Percentiles rank a stretch among this genome's conserved stretches.
Conservation (phyloP, 2,113 vertebrate species). For the Leucoraja erinaceus region DNA sequence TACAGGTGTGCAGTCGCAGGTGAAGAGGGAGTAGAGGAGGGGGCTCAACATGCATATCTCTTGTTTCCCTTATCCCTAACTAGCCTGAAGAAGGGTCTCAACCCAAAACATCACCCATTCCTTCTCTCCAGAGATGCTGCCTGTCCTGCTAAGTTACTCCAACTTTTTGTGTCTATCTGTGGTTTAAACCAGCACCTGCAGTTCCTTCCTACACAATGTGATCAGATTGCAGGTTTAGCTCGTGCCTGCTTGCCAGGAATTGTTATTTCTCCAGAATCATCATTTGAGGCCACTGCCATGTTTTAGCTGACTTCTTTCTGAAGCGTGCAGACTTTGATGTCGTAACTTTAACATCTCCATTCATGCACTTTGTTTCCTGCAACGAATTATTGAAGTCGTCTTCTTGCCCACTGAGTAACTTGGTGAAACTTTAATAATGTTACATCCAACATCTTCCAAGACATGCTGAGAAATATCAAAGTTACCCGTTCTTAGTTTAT, state of each 20-base stretch:
- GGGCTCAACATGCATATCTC: no score
- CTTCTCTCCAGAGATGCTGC: no score
- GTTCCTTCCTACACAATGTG: no score
- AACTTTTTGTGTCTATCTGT: no score
- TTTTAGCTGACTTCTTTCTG: slow-evolving; percentile 9
- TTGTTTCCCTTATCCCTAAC: no score
- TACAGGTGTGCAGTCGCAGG: no score
- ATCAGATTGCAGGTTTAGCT: neutral
- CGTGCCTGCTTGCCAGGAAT: neutral
- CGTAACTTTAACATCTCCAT: neutral
- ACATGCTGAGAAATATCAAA: neutral
- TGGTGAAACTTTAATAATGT: neutral
- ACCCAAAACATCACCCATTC: no score
- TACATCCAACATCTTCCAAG: neutral
- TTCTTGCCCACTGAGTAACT: neutral
- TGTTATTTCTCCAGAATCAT: neutral
- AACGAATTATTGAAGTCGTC: neutral
- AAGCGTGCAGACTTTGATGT: neutral
- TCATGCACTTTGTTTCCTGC: neutral
- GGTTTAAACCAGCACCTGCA: no score
- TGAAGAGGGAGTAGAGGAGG: no score
- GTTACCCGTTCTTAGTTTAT: neutral
- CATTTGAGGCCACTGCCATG: neutral
- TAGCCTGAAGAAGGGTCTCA: no score
- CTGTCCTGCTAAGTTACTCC: no score